These are phyloP conservation scores for Sebastes matsubarae DNA, from an alignment of 2,797 vertebrate genomes.

Conservation along the genomic window DNA sequence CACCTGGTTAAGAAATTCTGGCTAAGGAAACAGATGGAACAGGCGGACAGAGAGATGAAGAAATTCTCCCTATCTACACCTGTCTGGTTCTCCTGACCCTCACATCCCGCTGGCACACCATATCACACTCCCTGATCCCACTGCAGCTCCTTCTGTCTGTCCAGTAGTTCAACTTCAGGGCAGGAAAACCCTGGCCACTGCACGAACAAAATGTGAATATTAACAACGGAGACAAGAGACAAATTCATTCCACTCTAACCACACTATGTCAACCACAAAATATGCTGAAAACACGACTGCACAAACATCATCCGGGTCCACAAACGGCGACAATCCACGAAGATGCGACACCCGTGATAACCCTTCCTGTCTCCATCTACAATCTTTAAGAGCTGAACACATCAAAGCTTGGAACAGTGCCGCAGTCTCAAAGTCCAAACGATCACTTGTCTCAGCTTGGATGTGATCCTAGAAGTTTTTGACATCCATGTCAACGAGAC, in stretches of 20 bases:
- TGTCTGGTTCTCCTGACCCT: background rate
- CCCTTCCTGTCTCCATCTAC: conserved; percentile 27
- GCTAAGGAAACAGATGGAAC: background rate
- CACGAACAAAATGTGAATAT: background rate
- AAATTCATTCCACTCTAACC: conserved; percentile 22
- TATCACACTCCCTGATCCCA: background rate
- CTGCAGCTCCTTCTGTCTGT: background rate
- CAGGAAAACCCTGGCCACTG: background rate
- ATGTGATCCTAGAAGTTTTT: conserved; percentile 72
- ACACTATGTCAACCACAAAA: conserved; percentile 11
- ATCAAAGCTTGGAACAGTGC: conserved; percentile 67
- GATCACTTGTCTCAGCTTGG: conserved; percentile 73
- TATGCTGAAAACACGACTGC: background rate
- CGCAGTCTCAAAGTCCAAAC: conserved; percentile 53
- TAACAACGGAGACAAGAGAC: conserved; percentile 43
- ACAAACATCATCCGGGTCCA: background rate
- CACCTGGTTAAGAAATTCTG: background rate
- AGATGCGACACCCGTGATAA: conserved; percentile 45
- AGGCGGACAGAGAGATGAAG: background rate
- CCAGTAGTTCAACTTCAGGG: background rate
- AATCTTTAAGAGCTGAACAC: conserved; percentile 49
- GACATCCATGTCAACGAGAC: conserved; percentile 69
- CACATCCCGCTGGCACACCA: background rate
- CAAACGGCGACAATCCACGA: conserved; percentile 33
- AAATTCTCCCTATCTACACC: background rate